phyloP scores from a whole-genome alignment of 2,797 vertebrate genomes.

The Rhinophrynus dorsalis region DNA sequence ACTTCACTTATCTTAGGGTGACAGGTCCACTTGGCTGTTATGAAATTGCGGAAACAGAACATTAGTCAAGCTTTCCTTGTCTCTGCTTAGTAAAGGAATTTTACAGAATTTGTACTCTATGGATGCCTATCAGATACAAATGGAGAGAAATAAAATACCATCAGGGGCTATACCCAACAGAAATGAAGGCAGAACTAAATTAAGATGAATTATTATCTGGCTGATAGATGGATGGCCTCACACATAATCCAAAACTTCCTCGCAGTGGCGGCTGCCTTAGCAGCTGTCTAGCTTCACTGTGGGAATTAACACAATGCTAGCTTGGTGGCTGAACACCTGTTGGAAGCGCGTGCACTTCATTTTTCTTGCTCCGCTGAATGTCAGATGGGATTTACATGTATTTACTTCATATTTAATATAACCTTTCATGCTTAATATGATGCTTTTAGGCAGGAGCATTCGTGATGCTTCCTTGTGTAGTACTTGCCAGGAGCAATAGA shows the following conservation, averaged over 20 bases:
- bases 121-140: background rate
- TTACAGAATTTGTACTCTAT: conserved; percentile 6
- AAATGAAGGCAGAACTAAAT: conserved; percentile 5
- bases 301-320: conserved; percentile 33
- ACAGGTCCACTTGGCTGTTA: too few relatives aligned
- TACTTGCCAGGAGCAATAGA: conserved; percentile 24
- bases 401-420: conserved; percentile 41
- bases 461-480: conserved; percentile 23
- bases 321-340: conserved; percentile 36
- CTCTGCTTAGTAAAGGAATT: background rate
- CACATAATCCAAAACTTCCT: conserved; percentile 4
- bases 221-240: conserved; percentile 1
- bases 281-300: conserved; percentile 27
- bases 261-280: conserved; percentile 10
- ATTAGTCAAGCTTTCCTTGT: background rate
- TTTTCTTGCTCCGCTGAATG: conserved; percentile 40
- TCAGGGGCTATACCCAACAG: background rate
- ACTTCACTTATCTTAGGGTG: too few relatives aligned
- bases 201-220: conserved; percentile 27
- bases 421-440: conserved; percentile 34
- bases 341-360: conserved; percentile 34
- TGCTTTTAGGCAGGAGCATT: conserved; percentile 35
- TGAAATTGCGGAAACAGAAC: too few relatives aligned
- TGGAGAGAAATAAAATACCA: background rate
- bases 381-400: conserved; percentile 45